A percentile compares a stretch with the other conserved stretches of the same genome.
phyloP scores from a whole-genome alignment of 2,113 vertebrate species.

The Alethe castanea region DNA sequence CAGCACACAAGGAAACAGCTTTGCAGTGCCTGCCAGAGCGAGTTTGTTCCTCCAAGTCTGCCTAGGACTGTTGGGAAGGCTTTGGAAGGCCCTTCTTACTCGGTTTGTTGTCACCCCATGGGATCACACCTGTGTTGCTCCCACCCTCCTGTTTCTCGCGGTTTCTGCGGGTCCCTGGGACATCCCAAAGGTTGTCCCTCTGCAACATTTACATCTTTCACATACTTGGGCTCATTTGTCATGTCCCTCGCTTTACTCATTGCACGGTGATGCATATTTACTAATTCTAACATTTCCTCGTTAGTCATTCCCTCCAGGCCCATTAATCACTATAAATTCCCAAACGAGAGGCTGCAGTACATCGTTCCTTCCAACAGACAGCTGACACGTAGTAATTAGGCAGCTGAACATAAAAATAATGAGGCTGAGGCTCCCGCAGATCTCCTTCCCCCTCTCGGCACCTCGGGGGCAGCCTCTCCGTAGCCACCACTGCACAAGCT shows the following conservation, averaged over 20 bases:
- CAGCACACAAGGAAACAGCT: neutral
- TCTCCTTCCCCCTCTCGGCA: conserved; percentile 44
- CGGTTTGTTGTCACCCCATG: neutral
- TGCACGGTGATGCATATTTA: conserved; percentile 55
- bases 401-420: conserved; percentile 69
- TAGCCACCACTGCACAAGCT: neutral
- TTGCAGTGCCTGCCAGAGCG: neutral
- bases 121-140: neutral
- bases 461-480: conserved; percentile 19
- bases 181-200: neutral
- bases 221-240: conserved; percentile 25
- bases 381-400: conserved; percentile 67
- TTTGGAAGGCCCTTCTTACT: neutral
- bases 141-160: neutral
- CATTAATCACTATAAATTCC: conserved; percentile 65
- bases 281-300: conserved; percentile 63
- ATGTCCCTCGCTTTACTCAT: neutral
- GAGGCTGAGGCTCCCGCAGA: conserved; percentile 54
- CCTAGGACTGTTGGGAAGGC: neutral
- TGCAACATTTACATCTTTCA: neutral
- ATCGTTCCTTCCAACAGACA: conserved; percentile 63
- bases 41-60: neutral
- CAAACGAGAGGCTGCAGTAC: conserved; percentile 46
- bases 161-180: accelerated
- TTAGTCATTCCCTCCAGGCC: conserved; percentile 66